Percentiles rank a stretch among this genome's conserved stretches.
Evolutionary conservation across 2,797 vertebrate species (phyloP).

Genomic region (Coluber constrictor): DNA sequence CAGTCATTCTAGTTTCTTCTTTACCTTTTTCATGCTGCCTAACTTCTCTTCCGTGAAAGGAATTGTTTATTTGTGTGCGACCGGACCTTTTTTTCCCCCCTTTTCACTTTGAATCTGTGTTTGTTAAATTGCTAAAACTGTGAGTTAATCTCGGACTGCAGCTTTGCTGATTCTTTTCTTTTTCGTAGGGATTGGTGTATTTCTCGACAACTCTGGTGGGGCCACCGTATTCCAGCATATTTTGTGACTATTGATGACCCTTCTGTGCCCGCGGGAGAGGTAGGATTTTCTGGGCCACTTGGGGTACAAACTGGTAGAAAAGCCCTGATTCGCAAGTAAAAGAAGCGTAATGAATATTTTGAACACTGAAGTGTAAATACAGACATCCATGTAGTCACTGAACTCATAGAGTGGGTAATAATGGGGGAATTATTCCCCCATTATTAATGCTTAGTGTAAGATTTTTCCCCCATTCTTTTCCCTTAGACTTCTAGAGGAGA

Average conservation of each 20-base stretch:
- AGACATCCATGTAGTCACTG: background rate
- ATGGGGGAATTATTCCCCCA: background rate
- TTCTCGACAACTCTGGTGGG: constrained; percentile 94
- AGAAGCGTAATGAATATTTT: background rate
- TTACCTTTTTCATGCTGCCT: background rate
- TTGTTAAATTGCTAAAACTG: background rate
- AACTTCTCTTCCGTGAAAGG: background rate
- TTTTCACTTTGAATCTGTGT: background rate
- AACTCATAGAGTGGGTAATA: background rate
- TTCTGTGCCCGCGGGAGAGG: constrained; percentile 35
- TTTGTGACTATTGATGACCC: constrained; percentile 80
- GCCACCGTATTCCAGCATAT: constrained; percentile 90
- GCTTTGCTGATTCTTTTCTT: background rate
- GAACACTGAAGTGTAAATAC: too few species aligned
- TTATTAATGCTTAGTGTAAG: too few species aligned
- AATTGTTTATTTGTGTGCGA: background rate
- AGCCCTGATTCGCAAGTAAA: background rate
- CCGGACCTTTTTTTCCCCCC: background rate
- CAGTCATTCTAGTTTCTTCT: background rate
- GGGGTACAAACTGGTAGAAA: background rate
- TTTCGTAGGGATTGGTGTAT: constrained; percentile 89
- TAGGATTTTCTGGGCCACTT: background rate
- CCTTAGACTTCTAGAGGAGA: background rate
- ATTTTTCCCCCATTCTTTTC: background rate
- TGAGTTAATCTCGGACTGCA: too few species aligned